These are phyloP conservation scores for Dryobota labecula DNA, from an alignment of 2,888 invertebrate species.

Conservation along the genomic window DNA sequence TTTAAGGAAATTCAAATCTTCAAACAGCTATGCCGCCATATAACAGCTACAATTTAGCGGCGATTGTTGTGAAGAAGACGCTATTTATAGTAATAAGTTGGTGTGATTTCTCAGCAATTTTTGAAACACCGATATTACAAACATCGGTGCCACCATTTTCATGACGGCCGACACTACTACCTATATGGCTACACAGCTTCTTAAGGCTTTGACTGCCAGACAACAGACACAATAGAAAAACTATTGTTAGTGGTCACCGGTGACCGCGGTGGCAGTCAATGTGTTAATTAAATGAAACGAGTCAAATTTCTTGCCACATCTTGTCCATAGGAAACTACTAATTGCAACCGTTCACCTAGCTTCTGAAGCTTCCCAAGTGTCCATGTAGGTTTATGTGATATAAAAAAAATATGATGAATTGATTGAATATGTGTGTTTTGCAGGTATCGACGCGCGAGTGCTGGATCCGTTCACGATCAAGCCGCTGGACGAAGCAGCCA, in stretches of 20 bases:
- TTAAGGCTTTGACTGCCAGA: too few species aligned
- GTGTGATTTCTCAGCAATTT: not conserved
- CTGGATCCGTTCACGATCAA: conserved; percentile 99
- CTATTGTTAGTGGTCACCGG: too few species aligned
- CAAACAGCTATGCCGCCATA: too few species aligned
- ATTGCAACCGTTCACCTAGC: not conserved
- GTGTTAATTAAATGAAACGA: not conserved
- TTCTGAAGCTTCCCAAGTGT: not conserved
- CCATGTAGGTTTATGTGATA: not conserved
- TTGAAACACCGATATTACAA: not conserved
- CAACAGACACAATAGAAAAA: too few species aligned
- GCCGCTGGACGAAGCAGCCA: conserved; percentile 95
- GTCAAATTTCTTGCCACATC: too few species aligned
- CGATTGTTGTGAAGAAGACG: too few species aligned
- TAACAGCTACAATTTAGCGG: too few species aligned
- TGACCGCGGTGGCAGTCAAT: too few species aligned
- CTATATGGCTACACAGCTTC: too few species aligned
- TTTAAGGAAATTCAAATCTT: too few species aligned
- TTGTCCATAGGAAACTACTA: not conserved
- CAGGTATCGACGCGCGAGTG: conserved; percentile 92
- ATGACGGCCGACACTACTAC: not conserved
- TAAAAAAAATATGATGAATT: not conserved
- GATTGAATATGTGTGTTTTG: not conserved
- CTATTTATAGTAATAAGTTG: not conserved
- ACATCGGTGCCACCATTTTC: not conserved